A percentile compares a stretch with the other conserved stretches of the same genome.
Conservation (phyloP, 1,140 invertebrate species). For the Eumaeus atala region DNA sequence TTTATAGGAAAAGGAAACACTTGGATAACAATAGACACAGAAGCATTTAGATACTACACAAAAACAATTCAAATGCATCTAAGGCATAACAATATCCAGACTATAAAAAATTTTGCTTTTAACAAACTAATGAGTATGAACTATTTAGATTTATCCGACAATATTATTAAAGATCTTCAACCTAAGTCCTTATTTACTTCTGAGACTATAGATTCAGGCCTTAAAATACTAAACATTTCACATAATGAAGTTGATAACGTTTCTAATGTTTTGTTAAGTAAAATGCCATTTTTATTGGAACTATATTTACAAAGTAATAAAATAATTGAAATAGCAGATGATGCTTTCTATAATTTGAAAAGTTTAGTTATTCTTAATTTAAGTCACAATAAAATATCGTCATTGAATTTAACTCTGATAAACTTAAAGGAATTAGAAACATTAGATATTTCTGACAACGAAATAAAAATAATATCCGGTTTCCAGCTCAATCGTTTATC, state of each 20-base stretch:
- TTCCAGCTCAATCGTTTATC: slow-evolving; percentile 41
- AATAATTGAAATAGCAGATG: slow-evolving; percentile 30
- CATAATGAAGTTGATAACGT: slow-evolving; percentile 29
- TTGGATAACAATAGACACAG: slow-evolving; percentile 32
- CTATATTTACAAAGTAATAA: slow-evolving; percentile 42
- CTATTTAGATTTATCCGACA: slow-evolving; percentile 41
- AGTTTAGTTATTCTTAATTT: slow-evolving; percentile 36
- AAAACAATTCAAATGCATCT: slow-evolving; percentile 34
- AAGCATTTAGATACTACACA: slow-evolving; percentile 40
- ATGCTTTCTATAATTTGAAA: slow-evolving; percentile 33
- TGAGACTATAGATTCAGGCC: slow-evolving; percentile 23
- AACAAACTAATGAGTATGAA: slow-evolving; percentile 27
- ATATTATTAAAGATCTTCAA: slow-evolving; percentile 34
- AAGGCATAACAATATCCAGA: slow-evolving; percentile 37
- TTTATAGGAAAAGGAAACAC: slow-evolving; percentile 33
- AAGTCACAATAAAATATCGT: slow-evolving; percentile 34
- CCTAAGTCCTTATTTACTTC: slow-evolving; percentile 26
- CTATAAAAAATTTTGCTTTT: slow-evolving; percentile 36
- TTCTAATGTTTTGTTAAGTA: slow-evolving; percentile 25
- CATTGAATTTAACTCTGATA: slow-evolving; percentile 40
- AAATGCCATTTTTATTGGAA: slow-evolving; percentile 23
- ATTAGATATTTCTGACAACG: slow-evolving; percentile 44
- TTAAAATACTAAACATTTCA: slow-evolving; percentile 34
- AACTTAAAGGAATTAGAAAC: slow-evolving; percentile 35
- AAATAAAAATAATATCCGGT: slow-evolving; percentile 33